A percentile compares a stretch with the other conserved stretches of the same genome.
Evolutionary conservation across 2,113 vertebrate species (phyloP).

Genomic region (Dipodomys spectabilis): DNA sequence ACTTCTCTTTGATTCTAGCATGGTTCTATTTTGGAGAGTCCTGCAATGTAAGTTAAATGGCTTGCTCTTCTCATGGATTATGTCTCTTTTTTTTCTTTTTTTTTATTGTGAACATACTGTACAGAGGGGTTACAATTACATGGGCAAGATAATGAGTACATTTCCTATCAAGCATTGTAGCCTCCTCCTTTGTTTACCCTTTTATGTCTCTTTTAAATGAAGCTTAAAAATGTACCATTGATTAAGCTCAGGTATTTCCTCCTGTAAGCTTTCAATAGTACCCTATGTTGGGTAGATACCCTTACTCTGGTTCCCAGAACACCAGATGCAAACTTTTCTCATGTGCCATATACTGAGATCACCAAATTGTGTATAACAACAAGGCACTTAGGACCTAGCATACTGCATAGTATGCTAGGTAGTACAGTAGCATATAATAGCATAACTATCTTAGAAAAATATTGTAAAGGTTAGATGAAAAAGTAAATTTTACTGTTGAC

Average conservation of each 20-base stretch:
- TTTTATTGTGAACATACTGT: too few species aligned
- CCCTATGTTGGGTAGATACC: not conserved
- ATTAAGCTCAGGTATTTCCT: not conserved
- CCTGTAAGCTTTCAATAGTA: conserved; percentile 1
- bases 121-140: too few species aligned
- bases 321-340: conserved; percentile 20
- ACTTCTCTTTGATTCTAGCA: conserved; percentile 11
- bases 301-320: not conserved
- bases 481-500: not conserved
- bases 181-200: too few species aligned
- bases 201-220: not conserved
- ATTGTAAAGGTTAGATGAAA: not conserved
- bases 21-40: not conserved
- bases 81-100: not conserved
- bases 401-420: too few species aligned
- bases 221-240: not conserved
- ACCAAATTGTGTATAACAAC: conserved; percentile 28
- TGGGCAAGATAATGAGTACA: too few species aligned
- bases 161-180: too few species aligned
- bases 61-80: conserved; percentile 36
- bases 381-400: not conserved
- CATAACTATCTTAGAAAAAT: conserved; percentile 27
- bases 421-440: not conserved
- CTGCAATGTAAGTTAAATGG: conserved; percentile 10
- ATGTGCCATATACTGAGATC: not conserved